Percentiles rank a stretch among this genome's conserved stretches.
phyloP scores from a whole-genome alignment of 2,113 vertebrate species.

The Bagarius yarrelli region DNA sequence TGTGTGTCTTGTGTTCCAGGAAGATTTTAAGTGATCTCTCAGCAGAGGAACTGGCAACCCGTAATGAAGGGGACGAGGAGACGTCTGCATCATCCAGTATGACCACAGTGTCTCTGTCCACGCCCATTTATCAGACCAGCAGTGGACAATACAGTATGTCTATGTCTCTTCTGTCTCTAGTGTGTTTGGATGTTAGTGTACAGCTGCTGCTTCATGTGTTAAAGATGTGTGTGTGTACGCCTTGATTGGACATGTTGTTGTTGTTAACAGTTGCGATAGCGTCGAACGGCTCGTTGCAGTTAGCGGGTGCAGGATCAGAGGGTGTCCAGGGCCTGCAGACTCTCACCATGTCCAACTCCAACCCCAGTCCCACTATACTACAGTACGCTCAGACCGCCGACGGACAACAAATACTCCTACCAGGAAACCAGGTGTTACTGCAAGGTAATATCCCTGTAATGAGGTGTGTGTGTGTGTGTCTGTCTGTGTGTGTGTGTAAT shows the following conservation, averaged over 20 bases:
- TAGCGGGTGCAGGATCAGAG: conserved; percentile 94
- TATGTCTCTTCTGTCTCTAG: background rate
- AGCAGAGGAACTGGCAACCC: conserved; percentile 89
- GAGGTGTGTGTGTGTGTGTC: background rate
- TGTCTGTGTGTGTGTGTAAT: background rate
- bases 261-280: conserved; percentile 88
- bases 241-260: background rate
- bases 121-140: conserved; percentile 98
- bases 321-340: conserved; percentile 95
- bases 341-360: conserved; percentile 91
- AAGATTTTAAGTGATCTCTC: conserved; percentile 98
- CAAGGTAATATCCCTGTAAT: conserved; percentile 75
- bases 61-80: conserved; percentile 86
- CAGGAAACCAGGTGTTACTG: conserved; percentile 97
- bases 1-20: conserved; percentile 64
- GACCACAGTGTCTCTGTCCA: conserved; percentile 95
- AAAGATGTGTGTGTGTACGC: background rate
- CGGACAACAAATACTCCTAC: conserved; percentile 96
- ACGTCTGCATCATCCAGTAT: conserved; percentile 91
- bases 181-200: background rate
- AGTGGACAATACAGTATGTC: conserved; percentile 96
- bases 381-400: conserved; percentile 98
- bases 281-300: conserved; percentile 94
- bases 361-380: conserved; percentile 88
- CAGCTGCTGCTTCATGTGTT: background rate